phyloP scores from a whole-genome alignment of 1,140 invertebrate genomes.

The Drosophila suzukii region DNA sequence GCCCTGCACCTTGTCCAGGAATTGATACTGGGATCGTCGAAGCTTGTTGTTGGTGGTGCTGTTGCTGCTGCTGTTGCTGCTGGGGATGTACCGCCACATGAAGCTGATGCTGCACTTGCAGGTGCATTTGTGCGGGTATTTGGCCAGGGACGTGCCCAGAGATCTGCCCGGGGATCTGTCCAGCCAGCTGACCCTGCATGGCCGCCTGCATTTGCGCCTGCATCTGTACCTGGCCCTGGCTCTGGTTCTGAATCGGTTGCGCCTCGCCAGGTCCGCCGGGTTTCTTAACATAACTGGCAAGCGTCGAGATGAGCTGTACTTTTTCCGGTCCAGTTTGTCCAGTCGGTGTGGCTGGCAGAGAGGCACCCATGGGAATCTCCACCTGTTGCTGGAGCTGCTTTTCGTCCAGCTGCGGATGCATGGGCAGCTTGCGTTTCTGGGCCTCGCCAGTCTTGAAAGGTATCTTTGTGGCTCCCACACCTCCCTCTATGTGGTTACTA shows the following conservation, averaged over 20 bases:
- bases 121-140: constrained; percentile 22
- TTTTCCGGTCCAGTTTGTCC: constrained; percentile 9
- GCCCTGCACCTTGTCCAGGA: not conserved
- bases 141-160: constrained; percentile 8
- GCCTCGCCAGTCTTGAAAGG: constrained; percentile 25
- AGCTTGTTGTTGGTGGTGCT: constrained; percentile 12
- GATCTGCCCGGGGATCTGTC: constrained; percentile 20
- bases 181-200: constrained; percentile 25
- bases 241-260: constrained; percentile 11
- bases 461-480: constrained; percentile 10
- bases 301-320: constrained; percentile 27
- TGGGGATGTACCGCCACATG: constrained; percentile 26
- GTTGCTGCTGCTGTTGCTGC: constrained; percentile 10
- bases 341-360: not conserved
- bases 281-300: constrained; percentile 29
- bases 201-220: constrained; percentile 38
- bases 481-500: constrained; percentile 24
- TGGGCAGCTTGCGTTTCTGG: constrained; percentile 52
- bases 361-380: not conserved
- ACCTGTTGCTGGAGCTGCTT: constrained; percentile 47
- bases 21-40: not conserved
- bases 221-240: constrained; percentile 39
- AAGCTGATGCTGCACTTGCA: constrained; percentile 31
- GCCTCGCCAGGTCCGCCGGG: constrained; percentile 6
- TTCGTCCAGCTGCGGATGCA: constrained; percentile 54